Evolutionary conservation across 2,888 invertebrate genomes (phyloP).

Genomic region (Clitarchus hookeri): DNA sequence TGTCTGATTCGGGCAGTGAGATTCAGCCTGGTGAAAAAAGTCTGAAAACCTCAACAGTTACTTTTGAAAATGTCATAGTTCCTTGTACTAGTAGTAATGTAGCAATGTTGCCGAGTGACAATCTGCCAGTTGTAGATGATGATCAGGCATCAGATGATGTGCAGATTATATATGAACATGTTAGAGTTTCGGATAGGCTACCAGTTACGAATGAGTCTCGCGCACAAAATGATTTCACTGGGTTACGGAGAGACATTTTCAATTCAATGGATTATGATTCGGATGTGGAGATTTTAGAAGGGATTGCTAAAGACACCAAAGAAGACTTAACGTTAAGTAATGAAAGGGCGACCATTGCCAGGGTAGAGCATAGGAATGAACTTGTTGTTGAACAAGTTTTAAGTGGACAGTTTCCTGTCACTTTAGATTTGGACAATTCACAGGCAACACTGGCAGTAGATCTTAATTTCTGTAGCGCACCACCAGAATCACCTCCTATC

Average conservation of each 20-base stretch:
- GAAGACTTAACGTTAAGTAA: not conserved
- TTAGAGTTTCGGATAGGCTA: not conserved
- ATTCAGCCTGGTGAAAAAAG: not conserved
- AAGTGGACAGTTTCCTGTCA: not conserved
- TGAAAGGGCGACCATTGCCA: not conserved
- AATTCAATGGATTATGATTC: constrained; percentile 26
- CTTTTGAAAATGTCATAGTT: not conserved
- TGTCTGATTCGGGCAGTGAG: not conserved
- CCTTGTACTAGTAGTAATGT: not conserved
- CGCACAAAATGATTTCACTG: not conserved
- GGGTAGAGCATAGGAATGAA: constrained; percentile 4
- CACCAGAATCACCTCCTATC: not conserved
- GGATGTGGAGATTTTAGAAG: constrained; percentile 31
- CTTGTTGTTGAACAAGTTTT: constrained; percentile 2
- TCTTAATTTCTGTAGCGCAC: not conserved
- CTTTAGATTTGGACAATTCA: constrained; percentile 3
- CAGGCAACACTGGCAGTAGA: not conserved
- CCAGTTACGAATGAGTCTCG: constrained; percentile 15
- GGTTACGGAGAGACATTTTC: not conserved
- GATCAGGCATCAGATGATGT: not conserved
- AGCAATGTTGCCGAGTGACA: not conserved
- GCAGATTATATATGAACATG: constrained; percentile 11
- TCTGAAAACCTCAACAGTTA: not conserved
- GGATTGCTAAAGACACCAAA: not conserved
- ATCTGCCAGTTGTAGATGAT: not conserved